These are phyloP conservation scores for Ramazzottius varieornatus DNA, from an alignment of 2,888 invertebrate species.

Conservation along the genomic window DNA sequence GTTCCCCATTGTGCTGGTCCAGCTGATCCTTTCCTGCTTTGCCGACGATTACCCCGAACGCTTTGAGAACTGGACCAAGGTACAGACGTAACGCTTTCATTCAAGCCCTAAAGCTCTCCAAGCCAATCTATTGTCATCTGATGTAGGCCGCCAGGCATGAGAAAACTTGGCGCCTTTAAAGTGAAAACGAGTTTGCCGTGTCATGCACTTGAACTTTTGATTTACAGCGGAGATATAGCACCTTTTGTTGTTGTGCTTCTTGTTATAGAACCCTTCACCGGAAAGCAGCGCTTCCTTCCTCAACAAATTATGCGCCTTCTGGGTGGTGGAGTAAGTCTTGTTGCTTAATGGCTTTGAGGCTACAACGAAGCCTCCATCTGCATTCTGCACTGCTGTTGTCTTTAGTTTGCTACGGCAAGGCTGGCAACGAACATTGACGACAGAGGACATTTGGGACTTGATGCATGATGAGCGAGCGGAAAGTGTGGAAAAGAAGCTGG, in stretches of 20 bases:
- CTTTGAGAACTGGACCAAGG: slow-evolving; percentile 1
- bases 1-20: not conserved
- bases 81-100: not conserved
- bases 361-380: not conserved
- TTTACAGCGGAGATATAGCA: not conserved
- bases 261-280: not conserved
- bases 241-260: not conserved
- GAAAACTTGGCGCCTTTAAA: no score
- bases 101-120: not conserved
- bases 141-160: no score
- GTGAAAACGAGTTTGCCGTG: no score
- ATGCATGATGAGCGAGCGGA: not conserved
- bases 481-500: not conserved
- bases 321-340: not conserved
- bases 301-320: not conserved
- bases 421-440: not conserved
- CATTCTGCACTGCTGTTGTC: not conserved
- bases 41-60: slow-evolving; percentile 1
- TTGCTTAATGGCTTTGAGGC: not conserved
- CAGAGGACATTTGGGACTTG: not conserved
- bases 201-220: no score
- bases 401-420: not conserved
- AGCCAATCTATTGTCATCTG: not conserved
- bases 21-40: not conserved
- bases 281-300: not conserved